Evolutionary conservation across 2,797 vertebrate genomes (phyloP).

Genomic region (Eulemur mongoz): DNA sequence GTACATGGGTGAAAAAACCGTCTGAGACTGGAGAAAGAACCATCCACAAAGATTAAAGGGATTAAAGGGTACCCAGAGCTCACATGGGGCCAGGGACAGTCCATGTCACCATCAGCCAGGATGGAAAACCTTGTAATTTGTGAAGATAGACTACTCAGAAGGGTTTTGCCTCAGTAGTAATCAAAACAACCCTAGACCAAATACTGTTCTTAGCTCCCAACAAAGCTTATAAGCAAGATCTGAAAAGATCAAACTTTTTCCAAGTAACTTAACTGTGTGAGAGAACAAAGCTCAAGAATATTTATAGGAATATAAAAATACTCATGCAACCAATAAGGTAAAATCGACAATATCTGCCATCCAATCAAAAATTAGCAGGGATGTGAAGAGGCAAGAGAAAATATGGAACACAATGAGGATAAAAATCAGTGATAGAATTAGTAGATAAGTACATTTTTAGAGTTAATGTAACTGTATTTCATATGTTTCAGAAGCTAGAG

Average conservation of each 20-base stretch:
- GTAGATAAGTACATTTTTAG: background rate
- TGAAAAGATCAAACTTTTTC: background rate
- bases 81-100: background rate
- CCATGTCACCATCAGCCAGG: background rate
- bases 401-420: background rate
- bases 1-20: rapidly evolving
- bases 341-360: background rate
- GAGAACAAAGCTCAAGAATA: background rate
- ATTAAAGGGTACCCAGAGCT: background rate
- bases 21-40: background rate
- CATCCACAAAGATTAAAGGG: background rate
- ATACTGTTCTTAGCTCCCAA: background rate
- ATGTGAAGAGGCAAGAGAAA: background rate
- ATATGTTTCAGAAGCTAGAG: background rate
- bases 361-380: background rate
- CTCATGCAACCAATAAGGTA: background rate
- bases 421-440: background rate
- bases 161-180: background rate
- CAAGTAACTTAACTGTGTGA: background rate
- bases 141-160: background rate
- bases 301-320: background rate
- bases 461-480: background rate
- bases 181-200: background rate
- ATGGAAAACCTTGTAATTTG: background rate
- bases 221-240: background rate